These are phyloP conservation scores for Atrina japonica DNA, from an alignment of 2,888 invertebrate species.

Conservation along the genomic window DNA sequence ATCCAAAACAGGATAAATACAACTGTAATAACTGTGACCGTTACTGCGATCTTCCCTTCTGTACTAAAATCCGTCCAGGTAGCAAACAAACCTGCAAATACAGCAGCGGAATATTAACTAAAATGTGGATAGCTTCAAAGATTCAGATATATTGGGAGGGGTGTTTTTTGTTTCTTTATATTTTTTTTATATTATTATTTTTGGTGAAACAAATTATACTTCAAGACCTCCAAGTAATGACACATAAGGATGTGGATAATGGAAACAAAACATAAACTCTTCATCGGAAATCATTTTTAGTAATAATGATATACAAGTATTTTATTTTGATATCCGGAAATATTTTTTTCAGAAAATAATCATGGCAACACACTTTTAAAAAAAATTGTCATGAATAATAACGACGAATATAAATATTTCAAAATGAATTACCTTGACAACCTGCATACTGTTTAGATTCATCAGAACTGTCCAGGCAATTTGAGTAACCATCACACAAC, in stretches of 20 bases:
- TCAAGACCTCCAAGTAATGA: no score
- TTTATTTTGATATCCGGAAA: neutral
- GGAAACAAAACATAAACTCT: neutral
- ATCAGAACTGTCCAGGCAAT: constrained; percentile 27
- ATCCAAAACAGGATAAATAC: neutral
- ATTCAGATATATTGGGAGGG: no score
- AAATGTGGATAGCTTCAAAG: no score
- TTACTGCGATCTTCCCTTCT: constrained; percentile 12
- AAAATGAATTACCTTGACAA: constrained; percentile 36
- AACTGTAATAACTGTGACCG: neutral
- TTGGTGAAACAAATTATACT: no score
- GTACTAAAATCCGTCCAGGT: constrained; percentile 20
- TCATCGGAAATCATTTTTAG: neutral
- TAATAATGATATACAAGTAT: neutral
- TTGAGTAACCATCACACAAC: constrained; percentile 30
- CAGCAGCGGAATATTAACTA: neutral
- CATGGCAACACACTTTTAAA: no score
- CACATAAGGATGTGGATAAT: no score
- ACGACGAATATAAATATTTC: no score
- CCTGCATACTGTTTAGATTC: constrained; percentile 25
- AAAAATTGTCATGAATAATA: no score
- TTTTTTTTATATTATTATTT: no score
- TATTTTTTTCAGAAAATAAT: no score
- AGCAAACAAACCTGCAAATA: constrained; percentile 24
- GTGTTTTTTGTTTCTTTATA: no score